Percentiles rank a stretch among this genome's conserved stretches.
phyloP scores from a whole-genome alignment of 2,888 invertebrate genomes.

The Cephus pulcher region DNA sequence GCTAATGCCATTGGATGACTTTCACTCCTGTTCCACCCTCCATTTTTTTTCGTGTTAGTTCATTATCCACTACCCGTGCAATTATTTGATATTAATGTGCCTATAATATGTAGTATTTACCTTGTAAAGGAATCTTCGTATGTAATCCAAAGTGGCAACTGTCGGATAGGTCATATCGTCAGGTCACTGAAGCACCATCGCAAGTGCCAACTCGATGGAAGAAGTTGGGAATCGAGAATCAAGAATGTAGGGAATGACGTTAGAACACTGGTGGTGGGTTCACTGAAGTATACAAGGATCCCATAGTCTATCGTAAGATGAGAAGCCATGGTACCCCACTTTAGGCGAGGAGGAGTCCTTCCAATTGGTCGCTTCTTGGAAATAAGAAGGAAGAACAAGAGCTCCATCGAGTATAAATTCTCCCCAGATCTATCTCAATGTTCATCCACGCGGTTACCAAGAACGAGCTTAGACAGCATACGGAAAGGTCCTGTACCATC shows the following conservation, averaged over 20 bases:
- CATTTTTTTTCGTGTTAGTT: background rate
- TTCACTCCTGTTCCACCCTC: background rate
- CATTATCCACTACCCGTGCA: background rate
- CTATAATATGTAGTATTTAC: background rate
- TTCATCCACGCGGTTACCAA: background rate
- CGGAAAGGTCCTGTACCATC: background rate
- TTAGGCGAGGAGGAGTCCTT: background rate
- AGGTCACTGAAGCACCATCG: background rate
- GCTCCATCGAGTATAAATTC: constrained; percentile 40
- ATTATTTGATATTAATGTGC: background rate
- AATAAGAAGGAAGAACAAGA: constrained; percentile 30
- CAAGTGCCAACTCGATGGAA: background rate
- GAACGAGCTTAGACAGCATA: background rate
- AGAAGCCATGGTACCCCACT: background rate
- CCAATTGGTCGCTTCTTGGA: background rate
- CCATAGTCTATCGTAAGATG: background rate
- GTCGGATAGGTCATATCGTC: background rate
- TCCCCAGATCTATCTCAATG: constrained; percentile 30
- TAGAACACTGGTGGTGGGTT: background rate
- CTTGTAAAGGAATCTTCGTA: background rate
- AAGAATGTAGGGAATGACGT: background rate
- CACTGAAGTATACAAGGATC: background rate
- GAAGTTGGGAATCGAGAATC: background rate
- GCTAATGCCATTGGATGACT: background rate
- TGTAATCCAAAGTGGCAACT: background rate